These are phyloP conservation scores for Dreissena rostriformis DNA, from an alignment of 1,140 invertebrate species.

Conservation along the genomic window DNA sequence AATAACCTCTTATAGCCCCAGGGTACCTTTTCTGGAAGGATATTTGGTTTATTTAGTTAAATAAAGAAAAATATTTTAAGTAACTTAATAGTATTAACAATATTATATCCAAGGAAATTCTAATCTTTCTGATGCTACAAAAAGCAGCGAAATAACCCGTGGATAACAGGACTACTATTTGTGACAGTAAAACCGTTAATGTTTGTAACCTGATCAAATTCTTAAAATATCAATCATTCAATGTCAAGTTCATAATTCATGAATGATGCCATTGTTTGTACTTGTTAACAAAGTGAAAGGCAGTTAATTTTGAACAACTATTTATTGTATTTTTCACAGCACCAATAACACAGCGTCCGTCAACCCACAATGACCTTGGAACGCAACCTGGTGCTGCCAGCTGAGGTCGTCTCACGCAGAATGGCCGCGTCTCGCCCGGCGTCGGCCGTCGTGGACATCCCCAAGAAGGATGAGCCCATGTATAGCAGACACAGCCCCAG, in stretches of 20 bases:
- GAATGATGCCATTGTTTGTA: neutral
- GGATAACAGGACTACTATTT: too few species aligned
- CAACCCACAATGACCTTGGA: slow-evolving; percentile 72
- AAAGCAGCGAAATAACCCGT: too few species aligned
- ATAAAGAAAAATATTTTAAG: too few species aligned
- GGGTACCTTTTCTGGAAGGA: too few species aligned
- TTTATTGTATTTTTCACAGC: slow-evolving; percentile 46
- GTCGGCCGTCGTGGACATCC: slow-evolving; percentile 49
- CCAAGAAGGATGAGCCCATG: slow-evolving; percentile 79
- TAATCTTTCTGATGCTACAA: too few species aligned
- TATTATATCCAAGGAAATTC: too few species aligned
- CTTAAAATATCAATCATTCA: neutral
- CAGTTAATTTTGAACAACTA: neutral
- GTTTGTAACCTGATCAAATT: neutral
- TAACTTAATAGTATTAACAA: too few species aligned
- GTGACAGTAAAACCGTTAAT: too few species aligned
- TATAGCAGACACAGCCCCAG: slow-evolving; percentile 80
- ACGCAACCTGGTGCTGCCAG: slow-evolving; percentile 70
- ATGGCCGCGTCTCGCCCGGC: slow-evolving; percentile 63
- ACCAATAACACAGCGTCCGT: neutral
- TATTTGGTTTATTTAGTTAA: too few species aligned
- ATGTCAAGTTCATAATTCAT: slow-evolving; percentile 4
- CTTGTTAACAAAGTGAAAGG: neutral
- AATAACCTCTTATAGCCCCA: too few species aligned
- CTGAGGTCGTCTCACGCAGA: slow-evolving; percentile 64